These are phyloP conservation scores for Atlantisia rogersi DNA, from an alignment of 2,113 vertebrate genomes.

Conservation along the genomic window DNA sequence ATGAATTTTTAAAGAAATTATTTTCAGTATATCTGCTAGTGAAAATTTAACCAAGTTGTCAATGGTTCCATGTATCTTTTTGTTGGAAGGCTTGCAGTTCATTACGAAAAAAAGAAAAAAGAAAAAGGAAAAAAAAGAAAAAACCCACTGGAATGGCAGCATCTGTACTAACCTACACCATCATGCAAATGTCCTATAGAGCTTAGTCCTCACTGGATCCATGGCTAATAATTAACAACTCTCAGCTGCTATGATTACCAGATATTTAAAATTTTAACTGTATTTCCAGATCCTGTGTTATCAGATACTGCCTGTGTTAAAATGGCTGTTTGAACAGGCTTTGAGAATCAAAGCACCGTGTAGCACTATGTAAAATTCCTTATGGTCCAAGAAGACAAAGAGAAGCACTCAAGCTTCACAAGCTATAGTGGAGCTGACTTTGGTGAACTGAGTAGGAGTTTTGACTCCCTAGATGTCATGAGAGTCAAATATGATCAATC, in stretches of 20 bases:
- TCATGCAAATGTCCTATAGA: neutral
- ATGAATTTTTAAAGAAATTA: neutral
- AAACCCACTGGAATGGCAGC: neutral
- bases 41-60: neutral
- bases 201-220: neutral
- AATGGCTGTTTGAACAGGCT: neutral
- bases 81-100: neutral
- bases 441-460: neutral
- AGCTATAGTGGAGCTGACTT: neutral
- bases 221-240: neutral
- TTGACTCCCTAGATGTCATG: neutral
- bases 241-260: neutral
- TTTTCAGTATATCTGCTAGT: neutral
- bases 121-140: neutral
- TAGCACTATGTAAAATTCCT: neutral
- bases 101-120: neutral
- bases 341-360: neutral
- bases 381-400: neutral
- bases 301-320: neutral
- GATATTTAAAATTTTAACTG: conserved; percentile 1
- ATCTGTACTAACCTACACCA: neutral
- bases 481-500: neutral
- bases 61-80: neutral
- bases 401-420: neutral
- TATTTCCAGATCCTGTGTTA: conserved; percentile 3